Conservation (phyloP, 2,888 invertebrate genomes). For the Apantesis nais region DNA sequence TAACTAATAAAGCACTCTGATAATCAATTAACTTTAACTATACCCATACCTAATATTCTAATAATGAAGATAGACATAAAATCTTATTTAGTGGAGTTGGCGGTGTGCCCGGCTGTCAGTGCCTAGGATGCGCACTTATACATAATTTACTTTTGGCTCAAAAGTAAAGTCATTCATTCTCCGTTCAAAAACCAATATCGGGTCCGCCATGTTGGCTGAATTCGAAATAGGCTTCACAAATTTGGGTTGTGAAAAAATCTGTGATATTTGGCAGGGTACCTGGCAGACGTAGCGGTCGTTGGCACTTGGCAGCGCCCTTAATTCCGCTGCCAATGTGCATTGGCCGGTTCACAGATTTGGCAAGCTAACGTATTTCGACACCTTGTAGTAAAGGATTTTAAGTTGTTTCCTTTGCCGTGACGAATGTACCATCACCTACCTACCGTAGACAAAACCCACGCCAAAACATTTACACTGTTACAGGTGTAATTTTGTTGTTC, state of each 20-base stretch:
- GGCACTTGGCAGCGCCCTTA: constrained; percentile 59
- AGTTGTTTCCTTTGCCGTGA: constrained; percentile 59
- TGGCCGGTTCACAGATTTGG: constrained; percentile 65
- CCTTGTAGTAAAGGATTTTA: constrained; percentile 65
- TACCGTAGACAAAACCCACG: constrained; percentile 13
- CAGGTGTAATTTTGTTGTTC: constrained; percentile 30
- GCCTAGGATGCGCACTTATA: constrained; percentile 36
- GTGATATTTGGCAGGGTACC: constrained; percentile 64
- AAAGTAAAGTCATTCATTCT: constrained; percentile 51
- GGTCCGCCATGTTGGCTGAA: constrained; percentile 45
- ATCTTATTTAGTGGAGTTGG: constrained; percentile 41
- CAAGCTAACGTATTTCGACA: constrained; percentile 63
- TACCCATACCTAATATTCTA: constrained; percentile 32
- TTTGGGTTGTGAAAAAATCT: constrained; percentile 43
- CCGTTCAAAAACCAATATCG: constrained; percentile 52
- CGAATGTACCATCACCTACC: constrained; percentile 18
- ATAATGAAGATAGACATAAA: constrained; percentile 42
- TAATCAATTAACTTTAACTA: constrained; percentile 26
- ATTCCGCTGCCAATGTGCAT: constrained; percentile 60
- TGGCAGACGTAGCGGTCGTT: constrained; percentile 55
- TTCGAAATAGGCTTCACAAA: constrained; percentile 48
- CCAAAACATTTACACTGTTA: constrained; percentile 11
- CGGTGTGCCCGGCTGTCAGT: constrained; percentile 37
- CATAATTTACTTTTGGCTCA: constrained; percentile 49
- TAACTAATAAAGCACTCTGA: constrained; percentile 33